These are phyloP conservation scores for Leucoraja ocellata DNA, from an alignment of 2,797 vertebrate genomes.

Conservation along the genomic window DNA sequence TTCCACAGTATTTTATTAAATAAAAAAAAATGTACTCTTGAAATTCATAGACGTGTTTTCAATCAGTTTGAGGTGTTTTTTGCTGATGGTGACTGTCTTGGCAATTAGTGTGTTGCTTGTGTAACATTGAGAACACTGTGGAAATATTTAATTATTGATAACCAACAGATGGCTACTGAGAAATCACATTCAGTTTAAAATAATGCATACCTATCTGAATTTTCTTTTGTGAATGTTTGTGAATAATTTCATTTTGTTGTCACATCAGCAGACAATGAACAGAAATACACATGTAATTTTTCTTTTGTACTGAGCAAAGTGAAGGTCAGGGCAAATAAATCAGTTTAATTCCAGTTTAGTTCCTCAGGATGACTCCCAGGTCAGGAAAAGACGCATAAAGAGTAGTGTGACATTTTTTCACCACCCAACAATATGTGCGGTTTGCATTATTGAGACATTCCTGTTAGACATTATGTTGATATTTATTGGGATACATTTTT, in stretches of 20 bases:
- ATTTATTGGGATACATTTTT: neutral
- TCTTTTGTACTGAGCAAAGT: neutral
- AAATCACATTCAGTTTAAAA: neutral
- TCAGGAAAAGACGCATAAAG: neutral
- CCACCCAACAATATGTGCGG: neutral
- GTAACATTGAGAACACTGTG: neutral
- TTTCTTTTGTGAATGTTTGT: neutral
- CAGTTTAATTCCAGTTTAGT: neutral
- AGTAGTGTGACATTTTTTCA: neutral
- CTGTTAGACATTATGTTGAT: no score
- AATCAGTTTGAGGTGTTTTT: neutral
- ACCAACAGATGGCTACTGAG: neutral
- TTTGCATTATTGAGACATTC: neutral
- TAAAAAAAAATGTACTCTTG: constrained; percentile 5
- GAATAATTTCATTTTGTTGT: neutral
- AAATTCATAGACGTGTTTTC: neutral
- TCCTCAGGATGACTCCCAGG: neutral
- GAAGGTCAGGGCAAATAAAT: neutral
- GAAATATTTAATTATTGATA: constrained; percentile 14
- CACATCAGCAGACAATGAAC: neutral
- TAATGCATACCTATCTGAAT: neutral
- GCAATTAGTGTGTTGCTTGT: neutral
- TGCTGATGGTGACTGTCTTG: constrained; percentile 4
- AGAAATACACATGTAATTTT: neutral
- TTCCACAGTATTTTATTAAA: constrained; percentile 13